phyloP scores from a whole-genome alignment of 1,140 invertebrate species.

The Drosophila simulans region DNA sequence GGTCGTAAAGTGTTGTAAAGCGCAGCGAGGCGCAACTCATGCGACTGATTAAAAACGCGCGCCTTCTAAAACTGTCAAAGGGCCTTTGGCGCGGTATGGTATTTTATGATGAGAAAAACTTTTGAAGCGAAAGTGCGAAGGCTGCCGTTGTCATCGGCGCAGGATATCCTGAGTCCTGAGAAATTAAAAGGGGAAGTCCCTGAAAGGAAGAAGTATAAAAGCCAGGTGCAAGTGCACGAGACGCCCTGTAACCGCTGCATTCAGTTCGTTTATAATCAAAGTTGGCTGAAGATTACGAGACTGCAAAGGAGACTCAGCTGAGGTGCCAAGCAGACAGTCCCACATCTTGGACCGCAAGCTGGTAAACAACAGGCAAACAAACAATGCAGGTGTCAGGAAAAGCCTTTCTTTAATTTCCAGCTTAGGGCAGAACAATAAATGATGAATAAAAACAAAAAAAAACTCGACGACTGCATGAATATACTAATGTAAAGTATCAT shows the following conservation, averaged over 20 bases:
- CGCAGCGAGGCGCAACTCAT: conserved; percentile 63
- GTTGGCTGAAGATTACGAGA: conserved; percentile 60
- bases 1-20: conserved; percentile 56
- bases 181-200: conserved; percentile 70
- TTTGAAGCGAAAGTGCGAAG: conserved; percentile 68
- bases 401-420: conserved; percentile 47
- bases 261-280: conserved; percentile 76
- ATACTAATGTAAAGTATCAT: neutral
- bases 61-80: conserved; percentile 76
- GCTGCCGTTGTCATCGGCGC: conserved; percentile 32
- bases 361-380: conserved; percentile 27
- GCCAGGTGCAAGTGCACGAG: conserved; percentile 64
- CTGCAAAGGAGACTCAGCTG: conserved; percentile 42
- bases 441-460: neutral
- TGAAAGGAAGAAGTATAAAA: conserved; percentile 22
- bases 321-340: conserved; percentile 41
- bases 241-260: conserved; percentile 51
- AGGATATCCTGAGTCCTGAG: conserved; percentile 24
- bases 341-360: conserved; percentile 33
- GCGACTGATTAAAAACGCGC: conserved; percentile 76
- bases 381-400: conserved; percentile 34
- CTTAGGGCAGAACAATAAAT: conserved; percentile 10
- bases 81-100: conserved; percentile 45
- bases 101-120: conserved; percentile 78
- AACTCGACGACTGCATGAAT: neutral